Percentiles rank a stretch among this genome's conserved stretches.
These are phyloP conservation scores for Pseudococcus viburni DNA, from an alignment of 2,888 invertebrate genomes.

Conservation along the genomic window DNA sequence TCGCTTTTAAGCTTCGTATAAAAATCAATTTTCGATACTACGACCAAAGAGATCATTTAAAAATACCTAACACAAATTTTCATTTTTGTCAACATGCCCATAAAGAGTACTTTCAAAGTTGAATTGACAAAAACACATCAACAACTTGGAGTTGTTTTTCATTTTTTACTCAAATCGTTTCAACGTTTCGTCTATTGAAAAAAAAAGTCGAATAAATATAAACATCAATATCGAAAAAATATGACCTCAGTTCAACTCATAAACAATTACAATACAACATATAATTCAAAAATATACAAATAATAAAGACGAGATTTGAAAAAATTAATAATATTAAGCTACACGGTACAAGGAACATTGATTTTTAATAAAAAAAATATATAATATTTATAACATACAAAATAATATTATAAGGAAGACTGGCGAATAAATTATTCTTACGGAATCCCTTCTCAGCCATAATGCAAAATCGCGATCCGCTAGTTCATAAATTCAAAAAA, in stretches of 20 bases:
- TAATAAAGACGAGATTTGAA: not conserved
- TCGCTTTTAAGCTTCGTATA: conserved; percentile 9
- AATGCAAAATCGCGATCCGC: not conserved
- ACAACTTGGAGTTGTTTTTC: not conserved
- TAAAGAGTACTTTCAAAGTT: not conserved
- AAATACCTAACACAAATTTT: not conserved
- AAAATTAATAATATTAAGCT: conserved; percentile 29
- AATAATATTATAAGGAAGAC: conserved; percentile 33
- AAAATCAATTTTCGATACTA: not conserved
- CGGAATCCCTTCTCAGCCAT: not conserved
- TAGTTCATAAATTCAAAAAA: conserved; percentile 25
- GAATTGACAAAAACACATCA: not conserved
- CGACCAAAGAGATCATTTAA: not conserved
- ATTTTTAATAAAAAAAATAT: conserved; percentile 25
- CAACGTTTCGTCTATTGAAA: not conserved
- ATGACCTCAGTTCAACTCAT: not conserved
- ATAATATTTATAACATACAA: conserved; percentile 13
- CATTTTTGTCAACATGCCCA: not conserved
- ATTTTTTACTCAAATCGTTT: not conserved
- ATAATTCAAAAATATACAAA: not conserved
- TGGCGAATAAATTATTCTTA: not conserved
- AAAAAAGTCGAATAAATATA: not conserved
- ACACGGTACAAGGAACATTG: conserved; percentile 40
- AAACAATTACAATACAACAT: conserved; percentile 19
- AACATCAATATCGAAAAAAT: not conserved